These are phyloP conservation scores for Dryocosmus kuriphilus DNA, from an alignment of 2,888 invertebrate species.

Conservation along the genomic window DNA sequence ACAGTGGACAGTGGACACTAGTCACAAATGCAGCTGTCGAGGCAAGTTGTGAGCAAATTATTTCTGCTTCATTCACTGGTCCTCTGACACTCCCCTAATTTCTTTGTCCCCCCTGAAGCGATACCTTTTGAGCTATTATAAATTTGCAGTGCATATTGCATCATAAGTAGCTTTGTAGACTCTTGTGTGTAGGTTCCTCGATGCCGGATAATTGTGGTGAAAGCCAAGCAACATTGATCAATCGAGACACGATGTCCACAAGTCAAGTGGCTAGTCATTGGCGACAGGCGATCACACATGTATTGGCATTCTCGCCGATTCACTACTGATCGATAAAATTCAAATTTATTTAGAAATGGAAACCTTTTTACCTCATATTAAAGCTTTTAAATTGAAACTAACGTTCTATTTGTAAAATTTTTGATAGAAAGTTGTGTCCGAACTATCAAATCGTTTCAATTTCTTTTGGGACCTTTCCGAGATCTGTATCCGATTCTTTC, in stretches of 20 bases:
- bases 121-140: conserved; percentile 10
- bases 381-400: no score
- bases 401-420: no score
- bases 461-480: no score
- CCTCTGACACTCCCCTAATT: not conserved
- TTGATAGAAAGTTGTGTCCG: no score
- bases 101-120: not conserved
- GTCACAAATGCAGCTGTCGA: not conserved
- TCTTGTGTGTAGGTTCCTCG: conserved; percentile 26
- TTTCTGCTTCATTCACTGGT: not conserved
- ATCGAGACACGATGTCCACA: conserved; percentile 35
- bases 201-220: conserved; percentile 38
- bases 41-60: not conserved
- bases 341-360: not conserved
- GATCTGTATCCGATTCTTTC: no score
- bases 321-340: not conserved
- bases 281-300: not conserved
- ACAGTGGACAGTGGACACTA: no score
- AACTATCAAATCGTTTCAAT: no score
- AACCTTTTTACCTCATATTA: no score
- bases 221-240: conserved; percentile 35
- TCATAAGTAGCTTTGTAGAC: conserved; percentile 20
- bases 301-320: conserved; percentile 5
- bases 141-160: conserved; percentile 29
- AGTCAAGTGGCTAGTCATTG: conserved; percentile 18